These are phyloP conservation scores for Melopsittacus undulatus DNA, from an alignment of 2,797 vertebrate species.

Conservation along the genomic window DNA sequence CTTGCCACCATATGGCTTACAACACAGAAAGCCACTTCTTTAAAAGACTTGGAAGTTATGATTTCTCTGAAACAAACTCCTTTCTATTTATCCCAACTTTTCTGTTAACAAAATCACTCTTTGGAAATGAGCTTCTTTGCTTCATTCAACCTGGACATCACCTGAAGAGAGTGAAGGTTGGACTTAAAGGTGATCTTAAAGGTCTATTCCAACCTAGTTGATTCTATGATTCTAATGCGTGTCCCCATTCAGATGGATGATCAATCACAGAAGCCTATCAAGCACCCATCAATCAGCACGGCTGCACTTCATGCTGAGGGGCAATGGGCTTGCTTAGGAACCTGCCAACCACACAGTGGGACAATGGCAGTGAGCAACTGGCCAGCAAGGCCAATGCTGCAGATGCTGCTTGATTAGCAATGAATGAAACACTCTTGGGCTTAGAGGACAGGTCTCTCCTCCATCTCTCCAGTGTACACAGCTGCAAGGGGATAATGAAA, in stretches of 20 bases:
- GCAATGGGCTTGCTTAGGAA: rapidly evolving
- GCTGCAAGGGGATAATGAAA: not conserved
- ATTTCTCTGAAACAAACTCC: not conserved
- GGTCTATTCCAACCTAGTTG: not conserved
- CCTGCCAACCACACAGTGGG: not conserved
- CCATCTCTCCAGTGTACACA: rapidly evolving
- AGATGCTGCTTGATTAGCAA: not conserved
- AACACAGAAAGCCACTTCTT: not conserved
- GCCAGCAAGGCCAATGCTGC: not conserved
- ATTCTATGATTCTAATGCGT: not conserved
- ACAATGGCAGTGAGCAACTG: not conserved
- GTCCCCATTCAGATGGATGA: not conserved
- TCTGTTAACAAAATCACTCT: not conserved
- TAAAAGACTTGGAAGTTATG: not conserved
- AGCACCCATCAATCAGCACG: rapidly evolving
- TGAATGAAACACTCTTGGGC: not conserved
- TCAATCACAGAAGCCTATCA: not conserved
- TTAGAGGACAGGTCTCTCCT: not conserved
- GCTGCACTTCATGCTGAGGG: not conserved
- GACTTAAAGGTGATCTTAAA: not conserved
- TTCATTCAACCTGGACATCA: not conserved
- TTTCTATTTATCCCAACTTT: not conserved
- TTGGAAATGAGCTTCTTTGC: not conserved
- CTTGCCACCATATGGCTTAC: slow-evolving; percentile 12
- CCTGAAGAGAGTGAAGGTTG: not conserved